A percentile compares a stretch with the other conserved stretches of the same genome.
Conservation (phyloP, 2,888 invertebrate genomes). For the Phyto melanocephala region DNA sequence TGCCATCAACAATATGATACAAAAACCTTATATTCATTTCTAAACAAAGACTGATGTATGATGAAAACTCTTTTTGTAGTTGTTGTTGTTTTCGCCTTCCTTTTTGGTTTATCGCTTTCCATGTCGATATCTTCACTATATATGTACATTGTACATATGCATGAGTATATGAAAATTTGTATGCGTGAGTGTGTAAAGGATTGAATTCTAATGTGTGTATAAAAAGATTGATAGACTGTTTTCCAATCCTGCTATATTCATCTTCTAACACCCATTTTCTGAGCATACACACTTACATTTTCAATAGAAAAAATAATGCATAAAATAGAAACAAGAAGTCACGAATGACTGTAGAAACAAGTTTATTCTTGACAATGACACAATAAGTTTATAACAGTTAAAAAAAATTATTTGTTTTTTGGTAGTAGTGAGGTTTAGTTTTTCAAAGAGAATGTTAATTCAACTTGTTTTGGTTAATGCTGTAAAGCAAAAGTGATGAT, state of each 20-base stretch:
- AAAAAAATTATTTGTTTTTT: no score
- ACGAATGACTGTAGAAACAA: no score
- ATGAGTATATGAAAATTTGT: background rate
- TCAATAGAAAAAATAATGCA: no score
- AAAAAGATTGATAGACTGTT: slow-evolving; percentile 61
- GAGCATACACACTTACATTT: no score
- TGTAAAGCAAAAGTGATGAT: slow-evolving; percentile 41
- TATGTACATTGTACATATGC: no score
- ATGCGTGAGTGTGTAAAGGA: slow-evolving; percentile 32
- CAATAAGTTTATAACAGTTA: background rate
- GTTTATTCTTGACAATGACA: no score
- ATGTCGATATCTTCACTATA: background rate
- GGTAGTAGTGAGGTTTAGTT: no score
- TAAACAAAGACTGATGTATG: slow-evolving; percentile 57
- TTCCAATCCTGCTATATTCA: slow-evolving; percentile 16
- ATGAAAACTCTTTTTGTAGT: slow-evolving; percentile 40
- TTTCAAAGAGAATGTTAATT: slow-evolving; percentile 14
- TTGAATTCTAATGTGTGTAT: slow-evolving; percentile 38
- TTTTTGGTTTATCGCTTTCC: slow-evolving; percentile 38
- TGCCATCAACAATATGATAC: background rate
- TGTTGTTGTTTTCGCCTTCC: background rate
- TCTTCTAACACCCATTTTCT: background rate
- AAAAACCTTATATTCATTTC: slow-evolving; percentile 42
- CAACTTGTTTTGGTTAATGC: background rate
- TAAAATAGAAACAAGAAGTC: no score